Conservation (phyloP, 1,140 invertebrate genomes). For the Drusus annulatus region DNA sequence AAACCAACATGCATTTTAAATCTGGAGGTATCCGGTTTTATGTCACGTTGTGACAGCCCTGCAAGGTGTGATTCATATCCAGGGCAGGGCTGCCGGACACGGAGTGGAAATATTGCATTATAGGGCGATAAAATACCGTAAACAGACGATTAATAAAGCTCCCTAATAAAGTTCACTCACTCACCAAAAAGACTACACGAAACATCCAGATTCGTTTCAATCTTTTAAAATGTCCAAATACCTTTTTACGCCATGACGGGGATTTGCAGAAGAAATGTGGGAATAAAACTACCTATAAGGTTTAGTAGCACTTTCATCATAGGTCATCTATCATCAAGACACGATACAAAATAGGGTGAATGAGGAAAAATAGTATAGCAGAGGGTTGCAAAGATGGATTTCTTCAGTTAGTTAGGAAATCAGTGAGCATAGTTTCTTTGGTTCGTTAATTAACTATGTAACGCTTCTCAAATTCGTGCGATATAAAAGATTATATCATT, state of each 20-base stretch:
- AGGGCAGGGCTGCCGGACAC: constrained; percentile 45
- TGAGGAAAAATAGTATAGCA: constrained; percentile 2
- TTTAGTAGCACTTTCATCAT: constrained; percentile 14
- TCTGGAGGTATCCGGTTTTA: too few species aligned
- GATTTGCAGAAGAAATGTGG: neutral
- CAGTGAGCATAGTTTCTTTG: neutral
- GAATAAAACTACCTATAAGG: neutral
- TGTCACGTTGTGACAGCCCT: neutral
- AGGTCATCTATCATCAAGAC: constrained; percentile 37
- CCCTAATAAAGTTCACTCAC: neutral
- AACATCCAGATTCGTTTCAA: neutral
- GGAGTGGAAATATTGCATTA: constrained; percentile 54
- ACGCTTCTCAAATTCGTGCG: too few species aligned
- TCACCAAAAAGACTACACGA: constrained; percentile 1
- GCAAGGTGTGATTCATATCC: constrained; percentile 50
- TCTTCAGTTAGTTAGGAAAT: neutral
- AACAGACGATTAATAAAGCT: neutral
- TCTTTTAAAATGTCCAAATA: neutral
- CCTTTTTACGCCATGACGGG: neutral
- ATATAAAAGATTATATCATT: too few species aligned
- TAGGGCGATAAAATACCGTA: constrained; percentile 46
- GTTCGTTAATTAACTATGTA: too few species aligned
- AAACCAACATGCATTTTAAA: too few species aligned
- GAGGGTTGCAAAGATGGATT: neutral
- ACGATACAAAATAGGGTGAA: constrained; percentile 28